Evolutionary conservation across 2,888 invertebrate species (phyloP).

Genomic region (Orthosia incerta): DNA sequence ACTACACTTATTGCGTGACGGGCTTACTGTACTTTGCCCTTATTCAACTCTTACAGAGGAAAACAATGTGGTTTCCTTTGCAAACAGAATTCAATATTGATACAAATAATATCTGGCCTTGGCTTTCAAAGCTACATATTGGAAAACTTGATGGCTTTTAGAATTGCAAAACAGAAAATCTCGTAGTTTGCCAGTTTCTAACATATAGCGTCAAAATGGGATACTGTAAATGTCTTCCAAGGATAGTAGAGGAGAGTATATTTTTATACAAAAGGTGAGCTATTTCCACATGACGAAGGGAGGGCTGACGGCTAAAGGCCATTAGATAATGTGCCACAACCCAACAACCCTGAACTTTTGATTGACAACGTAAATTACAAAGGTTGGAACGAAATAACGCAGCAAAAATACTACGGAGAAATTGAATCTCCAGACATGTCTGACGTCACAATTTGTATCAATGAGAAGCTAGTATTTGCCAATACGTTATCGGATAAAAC

Average conservation of each 20-base stretch:
- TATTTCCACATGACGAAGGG: slow-evolving; percentile 81
- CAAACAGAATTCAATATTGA: slow-evolving; percentile 18
- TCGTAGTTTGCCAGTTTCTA: slow-evolving; percentile 11
- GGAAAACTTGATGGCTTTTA: not conserved
- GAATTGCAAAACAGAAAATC: not conserved
- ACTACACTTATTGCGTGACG: slow-evolving; percentile 12
- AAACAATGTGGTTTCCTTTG: slow-evolving; percentile 14
- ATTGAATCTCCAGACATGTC: slow-evolving; percentile 35
- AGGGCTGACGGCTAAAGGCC: slow-evolving; percentile 77
- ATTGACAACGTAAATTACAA: slow-evolving; percentile 79
- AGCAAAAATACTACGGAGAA: slow-evolving; percentile 37
- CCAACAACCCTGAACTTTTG: slow-evolving; percentile 80
- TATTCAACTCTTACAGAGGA: not conserved
- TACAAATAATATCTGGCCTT: slow-evolving; percentile 10
- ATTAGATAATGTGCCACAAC: slow-evolving; percentile 69
- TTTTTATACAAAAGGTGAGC: slow-evolving; percentile 72
- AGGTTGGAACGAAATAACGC: slow-evolving; percentile 68
- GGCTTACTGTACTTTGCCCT: slow-evolving; percentile 18
- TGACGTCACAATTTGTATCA: slow-evolving; percentile 26
- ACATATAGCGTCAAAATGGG: slow-evolving; percentile 4
- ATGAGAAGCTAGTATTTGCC: slow-evolving; percentile 30
- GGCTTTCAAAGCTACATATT: slow-evolving; percentile 18
- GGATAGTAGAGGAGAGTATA: slow-evolving; percentile 35
- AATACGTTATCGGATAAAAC: slow-evolving; percentile 22
- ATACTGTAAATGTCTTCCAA: slow-evolving; percentile 26